These are phyloP conservation scores for Onychomys torridus DNA, from an alignment of 2,797 vertebrate species.

Conservation along the genomic window DNA sequence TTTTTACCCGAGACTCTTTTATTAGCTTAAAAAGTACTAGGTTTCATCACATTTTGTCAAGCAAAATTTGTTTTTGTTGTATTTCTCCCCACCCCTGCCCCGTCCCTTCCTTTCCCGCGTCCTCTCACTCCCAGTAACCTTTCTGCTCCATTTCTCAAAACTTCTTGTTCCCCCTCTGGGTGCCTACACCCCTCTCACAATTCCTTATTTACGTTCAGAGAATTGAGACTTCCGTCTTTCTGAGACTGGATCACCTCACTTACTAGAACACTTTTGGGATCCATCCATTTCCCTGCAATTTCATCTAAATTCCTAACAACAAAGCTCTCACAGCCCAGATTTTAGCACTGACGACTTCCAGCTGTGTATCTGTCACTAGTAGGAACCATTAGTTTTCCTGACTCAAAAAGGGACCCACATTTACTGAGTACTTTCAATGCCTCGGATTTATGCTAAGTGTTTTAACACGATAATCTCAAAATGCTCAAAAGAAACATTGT, in stretches of 20 bases:
- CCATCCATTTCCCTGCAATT: background rate
- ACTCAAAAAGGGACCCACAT: background rate
- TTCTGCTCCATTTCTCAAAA: background rate
- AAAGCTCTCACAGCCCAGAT: background rate
- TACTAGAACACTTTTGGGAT: background rate
- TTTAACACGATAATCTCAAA: constrained; percentile 6
- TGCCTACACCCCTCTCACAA: background rate
- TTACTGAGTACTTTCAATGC: background rate
- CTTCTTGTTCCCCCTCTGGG: background rate
- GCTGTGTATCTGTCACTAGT: background rate
- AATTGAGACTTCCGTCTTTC: background rate
- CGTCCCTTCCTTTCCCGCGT: no score
- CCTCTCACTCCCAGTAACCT: background rate
- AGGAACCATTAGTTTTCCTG: constrained; percentile 14
- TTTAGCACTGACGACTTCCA: constrained; percentile 45
- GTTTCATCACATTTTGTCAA: background rate
- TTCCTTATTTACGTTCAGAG: background rate
- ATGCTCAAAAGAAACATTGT: background rate
- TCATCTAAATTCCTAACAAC: background rate
- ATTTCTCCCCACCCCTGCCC: background rate
- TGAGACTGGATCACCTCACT: background rate
- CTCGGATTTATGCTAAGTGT: constrained; percentile 21
- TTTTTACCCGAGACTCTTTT: background rate
- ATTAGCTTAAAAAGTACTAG: background rate
- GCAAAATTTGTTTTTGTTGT: no score